Conservation (phyloP, 2,797 vertebrate genomes). For the Glyptemys insculpta region DNA sequence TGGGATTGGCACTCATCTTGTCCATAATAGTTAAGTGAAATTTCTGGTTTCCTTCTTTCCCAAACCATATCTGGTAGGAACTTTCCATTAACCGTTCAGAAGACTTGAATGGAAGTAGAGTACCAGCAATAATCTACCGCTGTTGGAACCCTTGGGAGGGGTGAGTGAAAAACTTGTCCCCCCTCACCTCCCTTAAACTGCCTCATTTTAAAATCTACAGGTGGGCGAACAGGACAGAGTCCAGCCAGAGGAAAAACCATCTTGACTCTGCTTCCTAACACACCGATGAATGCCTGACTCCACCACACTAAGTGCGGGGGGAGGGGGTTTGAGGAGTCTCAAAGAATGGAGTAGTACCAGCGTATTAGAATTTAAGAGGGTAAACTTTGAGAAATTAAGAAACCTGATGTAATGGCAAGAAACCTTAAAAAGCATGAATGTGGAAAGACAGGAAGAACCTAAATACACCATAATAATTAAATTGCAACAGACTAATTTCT, state of each 20-base stretch:
- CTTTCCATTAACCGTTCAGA: constrained; percentile 4
- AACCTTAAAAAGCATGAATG: neutral
- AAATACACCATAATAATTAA: constrained; percentile 54
- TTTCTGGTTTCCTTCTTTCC: constrained; percentile 24
- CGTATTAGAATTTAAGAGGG: neutral
- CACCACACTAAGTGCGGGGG: rapidly evolving
- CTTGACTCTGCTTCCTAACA: neutral
- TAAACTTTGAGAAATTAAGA: constrained; percentile 13
- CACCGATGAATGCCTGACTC: neutral
- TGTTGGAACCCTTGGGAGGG: neutral
- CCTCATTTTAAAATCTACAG: neutral
- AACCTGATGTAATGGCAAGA: neutral
- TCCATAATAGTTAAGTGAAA: neutral
- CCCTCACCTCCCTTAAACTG: neutral
- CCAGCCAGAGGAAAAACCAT: neutral
- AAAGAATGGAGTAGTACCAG: neutral
- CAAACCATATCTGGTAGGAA: neutral
- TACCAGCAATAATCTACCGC: neutral
- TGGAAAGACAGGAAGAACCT: constrained; percentile 24
- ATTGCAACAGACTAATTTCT: constrained; percentile 34
- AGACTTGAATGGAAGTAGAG: neutral
- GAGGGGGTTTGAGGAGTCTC: neutral
- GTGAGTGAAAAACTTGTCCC: neutral
- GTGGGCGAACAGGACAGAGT: neutral
- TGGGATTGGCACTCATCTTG: neutral